These are phyloP conservation scores for Pelobates fuscus DNA, from an alignment of 2,113 vertebrate genomes.

Conservation along the genomic window DNA sequence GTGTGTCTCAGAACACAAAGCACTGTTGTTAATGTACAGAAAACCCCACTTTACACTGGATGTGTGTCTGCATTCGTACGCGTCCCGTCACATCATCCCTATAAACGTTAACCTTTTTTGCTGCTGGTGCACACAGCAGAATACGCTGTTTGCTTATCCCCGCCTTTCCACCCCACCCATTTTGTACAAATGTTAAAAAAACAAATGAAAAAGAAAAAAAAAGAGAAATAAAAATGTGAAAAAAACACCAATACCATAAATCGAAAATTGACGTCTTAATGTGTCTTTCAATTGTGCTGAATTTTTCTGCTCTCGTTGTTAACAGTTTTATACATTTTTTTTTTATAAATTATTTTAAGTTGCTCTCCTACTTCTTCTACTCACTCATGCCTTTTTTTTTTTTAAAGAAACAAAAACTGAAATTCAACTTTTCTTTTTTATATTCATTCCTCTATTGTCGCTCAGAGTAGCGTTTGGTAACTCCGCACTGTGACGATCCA, in stretches of 20 bases:
- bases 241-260: not conserved
- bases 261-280: not conserved
- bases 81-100: slow-evolving; percentile 1
- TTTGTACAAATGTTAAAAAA: slow-evolving; percentile 36
- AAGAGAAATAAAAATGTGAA: not conserved
- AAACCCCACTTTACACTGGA: slow-evolving; percentile 39
- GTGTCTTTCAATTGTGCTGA: slow-evolving; percentile 23
- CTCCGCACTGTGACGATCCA: slow-evolving; percentile 45
- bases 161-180: slow-evolving; percentile 17
- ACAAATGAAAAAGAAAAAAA: not conserved
- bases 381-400: slow-evolving; percentile 20
- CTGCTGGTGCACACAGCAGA: not conserved
- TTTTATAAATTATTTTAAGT: slow-evolving; percentile 25
- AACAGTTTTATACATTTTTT: slow-evolving; percentile 18
- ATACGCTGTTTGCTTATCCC: not conserved
- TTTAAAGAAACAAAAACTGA: no score
- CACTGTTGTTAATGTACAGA: slow-evolving; percentile 38
- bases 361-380: not conserved
- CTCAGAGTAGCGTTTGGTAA: slow-evolving; percentile 43
- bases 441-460: slow-evolving; percentile 28
- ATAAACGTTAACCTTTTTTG: slow-evolving; percentile 15
- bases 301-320: slow-evolving; percentile 22
- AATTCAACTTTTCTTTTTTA: slow-evolving; percentile 13
- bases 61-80: slow-evolving; percentile 37
- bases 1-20: slow-evolving; percentile 11